These are phyloP conservation scores for Resseliella maxima DNA, from an alignment of 2,888 invertebrate species.

Conservation along the genomic window DNA sequence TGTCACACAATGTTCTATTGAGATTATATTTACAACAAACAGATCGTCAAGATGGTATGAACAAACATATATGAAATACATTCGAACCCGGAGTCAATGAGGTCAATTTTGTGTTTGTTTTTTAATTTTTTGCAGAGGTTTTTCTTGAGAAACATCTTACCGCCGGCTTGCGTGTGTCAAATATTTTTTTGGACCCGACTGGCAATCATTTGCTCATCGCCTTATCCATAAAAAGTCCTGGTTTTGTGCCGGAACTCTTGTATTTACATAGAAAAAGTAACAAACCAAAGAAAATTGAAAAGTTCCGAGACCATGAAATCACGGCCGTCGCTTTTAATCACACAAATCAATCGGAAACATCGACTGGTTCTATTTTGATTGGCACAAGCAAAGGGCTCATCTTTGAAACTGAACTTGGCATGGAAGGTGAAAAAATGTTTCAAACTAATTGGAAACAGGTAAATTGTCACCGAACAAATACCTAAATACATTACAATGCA, in stretches of 20 bases:
- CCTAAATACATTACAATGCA: background rate
- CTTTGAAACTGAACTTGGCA: conserved; percentile 87
- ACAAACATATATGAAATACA: background rate
- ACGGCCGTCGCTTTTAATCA: conserved; percentile 93
- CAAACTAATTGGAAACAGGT: conserved; percentile 90
- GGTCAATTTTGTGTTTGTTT: no score
- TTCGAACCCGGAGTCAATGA: background rate
- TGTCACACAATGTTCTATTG: conserved; percentile 84
- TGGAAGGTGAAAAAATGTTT: conserved; percentile 86
- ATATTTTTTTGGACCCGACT: conserved; percentile 78
- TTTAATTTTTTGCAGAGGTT: conserved; percentile 62
- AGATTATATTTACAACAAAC: conserved; percentile 84
- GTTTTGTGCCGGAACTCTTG: conserved; percentile 76
- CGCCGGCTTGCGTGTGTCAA: conserved; percentile 65
- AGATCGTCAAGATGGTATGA: conserved; percentile 79
- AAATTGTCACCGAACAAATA: conserved; percentile 60
- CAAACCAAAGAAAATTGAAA: conserved; percentile 75
- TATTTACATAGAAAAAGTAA: conserved; percentile 82
- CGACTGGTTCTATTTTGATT: conserved; percentile 86
- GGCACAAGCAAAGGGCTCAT: conserved; percentile 92
- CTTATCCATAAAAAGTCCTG: conserved; percentile 71
- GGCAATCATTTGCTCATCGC: conserved; percentile 87
- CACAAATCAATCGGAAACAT: conserved; percentile 74
- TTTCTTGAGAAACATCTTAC: conserved; percentile 65
- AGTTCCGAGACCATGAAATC: conserved; percentile 76